Evolutionary conservation across 2,797 vertebrate genomes (phyloP), one percentile per base, ranked within the genome.

Genomic region (Argyrosomus regius): DNA sequence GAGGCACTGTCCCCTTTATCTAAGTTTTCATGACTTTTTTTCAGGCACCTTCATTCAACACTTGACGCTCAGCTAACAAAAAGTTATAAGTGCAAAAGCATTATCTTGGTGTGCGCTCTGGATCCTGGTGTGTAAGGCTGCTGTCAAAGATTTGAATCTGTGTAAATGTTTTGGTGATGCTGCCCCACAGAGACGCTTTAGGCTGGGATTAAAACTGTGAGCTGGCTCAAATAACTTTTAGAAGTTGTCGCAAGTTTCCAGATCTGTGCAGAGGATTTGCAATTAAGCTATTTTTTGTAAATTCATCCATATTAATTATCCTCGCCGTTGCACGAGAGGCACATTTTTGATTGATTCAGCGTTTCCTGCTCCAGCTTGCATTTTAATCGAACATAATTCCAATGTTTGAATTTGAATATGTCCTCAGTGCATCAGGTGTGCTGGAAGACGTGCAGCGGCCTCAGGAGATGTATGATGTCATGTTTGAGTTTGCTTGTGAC

Each of bases 401-500:
- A 35, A 45, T 1, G 0, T 54, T 68, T 64, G 50, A 35, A 56
- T 76, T 17, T 43, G 28, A 64, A 22, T 26, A 62, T 8, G 69
- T 17, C n/a, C 46, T 75, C 24, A 41, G 2, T 41, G 80, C 11
- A 64, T 88, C 85, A 89, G 88, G 86, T 88, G 86, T 53, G 74
- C 61, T 9, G 24, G 5, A 24, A 11, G 69, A 48, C n/a, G 48
- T 1, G 39, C 67, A 22, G 58, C 17, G 41, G 69, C 75, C 72
- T 66, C 49, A 17, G 61, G 60, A 60, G 77, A 72, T 54, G 83
- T 3, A 56, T 93, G 94, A 95, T 85, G 92, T 95, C 93, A 95
- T 87, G 85, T 83, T 94, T 46, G 91, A 88, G 94, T 95, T 90
- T 95, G 91, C 93, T 85, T 87, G 93, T 86, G 93, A 95, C 86